These are phyloP conservation scores for Osmoderma eremita DNA, from an alignment of 2,888 invertebrate species.

Conservation along the genomic window DNA sequence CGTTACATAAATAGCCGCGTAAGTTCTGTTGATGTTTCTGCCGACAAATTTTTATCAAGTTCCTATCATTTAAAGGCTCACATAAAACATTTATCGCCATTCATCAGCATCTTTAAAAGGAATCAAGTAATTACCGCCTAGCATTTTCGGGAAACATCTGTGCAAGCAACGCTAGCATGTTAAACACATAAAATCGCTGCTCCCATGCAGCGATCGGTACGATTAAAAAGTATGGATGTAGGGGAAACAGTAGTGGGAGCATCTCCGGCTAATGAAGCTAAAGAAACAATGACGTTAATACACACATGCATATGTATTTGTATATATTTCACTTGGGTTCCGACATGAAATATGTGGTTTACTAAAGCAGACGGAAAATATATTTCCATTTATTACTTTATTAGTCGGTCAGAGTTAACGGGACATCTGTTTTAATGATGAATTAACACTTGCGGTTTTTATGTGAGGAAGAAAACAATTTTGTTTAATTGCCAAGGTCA, in stretches of 20 bases:
- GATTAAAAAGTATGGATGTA: too few relatives aligned
- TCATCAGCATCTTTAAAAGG: too few relatives aligned
- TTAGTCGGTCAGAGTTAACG: not conserved
- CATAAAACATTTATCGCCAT: constrained; percentile 7
- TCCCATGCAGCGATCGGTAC: not conserved
- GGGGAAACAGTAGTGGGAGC: too few relatives aligned
- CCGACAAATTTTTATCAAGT: not conserved
- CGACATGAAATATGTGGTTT: not conserved
- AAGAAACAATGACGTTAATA: too few relatives aligned
- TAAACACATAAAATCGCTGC: constrained; percentile 17
- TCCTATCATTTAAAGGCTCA: not conserved
- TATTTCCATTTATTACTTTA: constrained; percentile 13
- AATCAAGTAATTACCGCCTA: too few relatives aligned
- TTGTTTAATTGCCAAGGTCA: constrained; percentile 37
- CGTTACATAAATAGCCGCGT: too few relatives aligned
- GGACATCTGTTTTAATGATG: constrained; percentile 35
- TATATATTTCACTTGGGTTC: not conserved
- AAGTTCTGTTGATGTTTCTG: not conserved
- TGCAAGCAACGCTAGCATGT: not conserved
- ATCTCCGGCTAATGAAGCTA: too few relatives aligned
- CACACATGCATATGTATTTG: too few relatives aligned
- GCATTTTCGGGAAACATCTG: too few relatives aligned
- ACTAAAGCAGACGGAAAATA: not conserved
- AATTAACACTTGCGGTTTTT: constrained; percentile 21
- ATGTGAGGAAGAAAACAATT: constrained; percentile 34